These are phyloP conservation scores for Heteromurus nitidus DNA, from an alignment of 2,888 invertebrate species.

Conservation along the genomic window DNA sequence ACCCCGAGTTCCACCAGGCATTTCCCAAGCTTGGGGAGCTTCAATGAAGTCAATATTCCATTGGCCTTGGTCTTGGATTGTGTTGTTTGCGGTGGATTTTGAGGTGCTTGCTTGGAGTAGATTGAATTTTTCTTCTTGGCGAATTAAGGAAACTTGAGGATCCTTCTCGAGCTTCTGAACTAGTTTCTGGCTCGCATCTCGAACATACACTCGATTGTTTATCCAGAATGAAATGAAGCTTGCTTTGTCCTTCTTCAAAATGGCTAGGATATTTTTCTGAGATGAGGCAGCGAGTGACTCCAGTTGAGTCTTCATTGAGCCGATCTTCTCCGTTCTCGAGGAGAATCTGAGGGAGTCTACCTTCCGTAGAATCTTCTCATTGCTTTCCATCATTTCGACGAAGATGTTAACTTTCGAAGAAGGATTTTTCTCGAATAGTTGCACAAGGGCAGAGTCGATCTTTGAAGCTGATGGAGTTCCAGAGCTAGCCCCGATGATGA, in stretches of 20 bases:
- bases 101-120: not conserved
- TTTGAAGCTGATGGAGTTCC: too few species aligned
- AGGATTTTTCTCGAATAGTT: too few species aligned
- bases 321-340: constrained; percentile 32
- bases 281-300: constrained; percentile 23
- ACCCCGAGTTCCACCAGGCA: constrained; percentile 33
- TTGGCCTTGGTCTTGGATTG: not conserved
- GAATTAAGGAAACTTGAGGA: constrained; percentile 10
- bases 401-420: too few species aligned
- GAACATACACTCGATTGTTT: constrained; percentile 42
- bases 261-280: constrained; percentile 29
- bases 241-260: not conserved
- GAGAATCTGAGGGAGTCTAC: constrained; percentile 23
- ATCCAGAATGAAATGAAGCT: constrained; percentile 39
- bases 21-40: constrained; percentile 37
- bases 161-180: not conserved
- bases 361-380: too few species aligned
- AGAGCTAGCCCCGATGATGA: too few species aligned
- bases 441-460: too few species aligned
- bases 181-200: not conserved
- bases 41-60: constrained; percentile 52
- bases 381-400: too few species aligned
- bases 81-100: too few species aligned
- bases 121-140: not conserved
- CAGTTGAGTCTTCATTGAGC: constrained; percentile 37